Conservation (phyloP, 64 coral and sea anemone genomes). For the Dendronephthya gigantea region DNA sequence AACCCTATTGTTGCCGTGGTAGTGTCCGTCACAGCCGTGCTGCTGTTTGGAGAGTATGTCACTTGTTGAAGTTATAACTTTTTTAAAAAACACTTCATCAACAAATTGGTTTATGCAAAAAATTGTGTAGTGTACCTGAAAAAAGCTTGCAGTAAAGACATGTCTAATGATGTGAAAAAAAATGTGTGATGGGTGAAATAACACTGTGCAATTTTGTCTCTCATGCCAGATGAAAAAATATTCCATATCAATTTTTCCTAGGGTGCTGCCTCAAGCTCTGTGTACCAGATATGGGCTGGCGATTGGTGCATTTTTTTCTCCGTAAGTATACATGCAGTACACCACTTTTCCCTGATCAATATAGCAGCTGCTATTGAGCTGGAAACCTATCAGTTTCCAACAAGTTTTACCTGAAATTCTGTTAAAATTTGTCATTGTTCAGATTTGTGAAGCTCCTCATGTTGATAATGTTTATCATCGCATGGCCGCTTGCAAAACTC, state of each 20-base stretch:
- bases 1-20: constrained; percentile 82
- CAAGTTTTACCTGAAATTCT: neutral
- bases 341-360: neutral
- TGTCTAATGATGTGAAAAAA: no score
- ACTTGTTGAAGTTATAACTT: no score
- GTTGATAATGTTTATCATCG: constrained; percentile 77
- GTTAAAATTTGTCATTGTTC: neutral
- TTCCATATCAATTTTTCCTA: constrained; percentile 23
- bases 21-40: constrained; percentile 94
- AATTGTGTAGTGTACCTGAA: no score
- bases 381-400: neutral
- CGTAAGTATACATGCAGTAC: constrained; percentile 49
- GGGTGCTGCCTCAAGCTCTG: constrained; percentile 77
- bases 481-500: constrained; percentile 86
- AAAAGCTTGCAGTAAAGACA: no score
- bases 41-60: constrained; percentile 98
- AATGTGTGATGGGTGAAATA: no score
- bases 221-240: no score
- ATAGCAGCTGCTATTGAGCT: neutral
- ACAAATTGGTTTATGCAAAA: no score
- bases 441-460: constrained; percentile 77
- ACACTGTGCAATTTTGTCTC: no score
- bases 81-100: no score
- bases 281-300: constrained; percentile 90
- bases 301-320: constrained; percentile 72